Conservation (phyloP, 2,113 vertebrate genomes). For the Ivindomyrus marchei region DNA sequence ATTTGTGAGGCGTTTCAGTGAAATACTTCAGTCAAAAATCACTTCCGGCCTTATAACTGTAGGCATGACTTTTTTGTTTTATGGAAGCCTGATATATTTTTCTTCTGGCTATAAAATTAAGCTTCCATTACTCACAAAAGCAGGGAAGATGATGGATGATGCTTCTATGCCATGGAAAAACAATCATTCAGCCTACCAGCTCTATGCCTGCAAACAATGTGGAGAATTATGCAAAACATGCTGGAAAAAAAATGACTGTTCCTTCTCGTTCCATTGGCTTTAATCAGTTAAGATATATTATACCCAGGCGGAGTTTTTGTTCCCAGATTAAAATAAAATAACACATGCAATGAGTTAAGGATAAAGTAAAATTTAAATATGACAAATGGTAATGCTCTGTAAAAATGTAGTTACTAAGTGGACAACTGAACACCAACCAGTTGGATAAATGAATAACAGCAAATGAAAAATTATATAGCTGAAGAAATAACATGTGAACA, state of each 20-base stretch:
- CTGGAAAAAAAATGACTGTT: not conserved
- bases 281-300: not conserved
- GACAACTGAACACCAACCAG: not conserved
- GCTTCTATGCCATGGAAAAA: not conserved
- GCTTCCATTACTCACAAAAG: constrained; percentile 14
- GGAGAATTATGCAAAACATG: not conserved
- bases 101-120: constrained; percentile 16
- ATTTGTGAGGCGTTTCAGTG: not conserved
- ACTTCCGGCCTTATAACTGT: not conserved
- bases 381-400: not conserved
- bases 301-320: not conserved
- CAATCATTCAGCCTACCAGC: not conserved
- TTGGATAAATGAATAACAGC: not conserved
- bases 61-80: not conserved
- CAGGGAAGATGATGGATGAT: constrained; percentile 9
- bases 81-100: constrained; percentile 2
- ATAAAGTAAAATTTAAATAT: not conserved
- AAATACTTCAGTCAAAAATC: constrained; percentile 10
- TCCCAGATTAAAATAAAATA: not conserved
- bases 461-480: not conserved
- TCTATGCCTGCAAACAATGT: not conserved
- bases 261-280: not conserved
- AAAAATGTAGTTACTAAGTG: not conserved
- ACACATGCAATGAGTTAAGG: not conserved
- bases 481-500: not conserved